These are phyloP conservation scores for Girardinichthys multiradiatus DNA, from an alignment of 2,113 vertebrate genomes.

Conservation along the genomic window DNA sequence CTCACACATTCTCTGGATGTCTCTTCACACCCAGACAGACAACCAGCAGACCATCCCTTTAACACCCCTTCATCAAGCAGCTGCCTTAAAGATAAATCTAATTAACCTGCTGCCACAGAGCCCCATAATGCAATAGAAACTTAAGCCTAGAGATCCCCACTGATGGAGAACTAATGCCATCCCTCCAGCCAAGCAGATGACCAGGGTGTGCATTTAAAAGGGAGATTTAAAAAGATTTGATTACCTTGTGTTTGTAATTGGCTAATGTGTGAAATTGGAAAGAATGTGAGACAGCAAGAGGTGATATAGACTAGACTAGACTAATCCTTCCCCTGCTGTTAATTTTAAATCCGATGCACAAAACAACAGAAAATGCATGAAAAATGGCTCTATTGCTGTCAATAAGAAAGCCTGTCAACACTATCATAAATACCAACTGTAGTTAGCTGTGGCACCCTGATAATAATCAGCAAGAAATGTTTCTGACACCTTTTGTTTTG, in stretches of 20 bases:
- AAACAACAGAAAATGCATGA: not conserved
- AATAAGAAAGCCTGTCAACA: not conserved
- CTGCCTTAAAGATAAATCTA: conserved; percentile 77
- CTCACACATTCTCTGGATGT: not conserved
- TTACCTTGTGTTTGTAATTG: conserved; percentile 75
- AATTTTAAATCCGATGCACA: not conserved
- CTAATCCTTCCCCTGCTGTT: not conserved
- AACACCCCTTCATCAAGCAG: conserved; percentile 58
- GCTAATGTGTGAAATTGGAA: conserved; percentile 62
- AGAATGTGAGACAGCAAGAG: conserved; percentile 19
- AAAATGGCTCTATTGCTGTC: conserved; percentile 5
- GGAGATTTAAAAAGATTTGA: conserved; percentile 65
- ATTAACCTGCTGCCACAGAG: conserved; percentile 74
- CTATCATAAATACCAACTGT: not conserved
- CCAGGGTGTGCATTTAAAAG: conserved; percentile 54
- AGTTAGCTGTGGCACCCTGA: not conserved
- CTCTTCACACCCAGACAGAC: not conserved
- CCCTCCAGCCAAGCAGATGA: conserved; percentile 66
- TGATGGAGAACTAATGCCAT: conserved; percentile 68
- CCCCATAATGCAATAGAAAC: conserved; percentile 73
- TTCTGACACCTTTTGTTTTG: conserved; percentile 18
- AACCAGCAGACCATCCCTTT: not conserved
- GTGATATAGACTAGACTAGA: conserved; percentile 21
- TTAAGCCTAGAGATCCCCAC: conserved; percentile 61
- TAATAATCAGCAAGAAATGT: conserved; percentile 19